These are phyloP conservation scores for Eubucco bourcierii DNA, from an alignment of 2,113 vertebrate species.

Conservation along the genomic window DNA sequence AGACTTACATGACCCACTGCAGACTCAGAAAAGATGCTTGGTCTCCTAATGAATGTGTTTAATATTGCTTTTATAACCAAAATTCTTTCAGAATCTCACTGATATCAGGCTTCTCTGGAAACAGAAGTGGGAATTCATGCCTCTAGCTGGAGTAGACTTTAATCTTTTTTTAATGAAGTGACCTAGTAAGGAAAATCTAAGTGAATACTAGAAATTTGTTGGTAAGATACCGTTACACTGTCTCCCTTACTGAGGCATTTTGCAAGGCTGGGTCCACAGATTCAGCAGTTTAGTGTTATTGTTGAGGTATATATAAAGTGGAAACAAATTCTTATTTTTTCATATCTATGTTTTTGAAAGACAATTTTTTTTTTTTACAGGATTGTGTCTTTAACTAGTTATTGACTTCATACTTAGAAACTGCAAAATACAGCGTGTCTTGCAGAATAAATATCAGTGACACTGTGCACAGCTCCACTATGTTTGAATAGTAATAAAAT, in stretches of 20 bases:
- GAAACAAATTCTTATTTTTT: background rate
- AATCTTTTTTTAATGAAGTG: slow-evolving; percentile 61
- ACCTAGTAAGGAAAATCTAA: slow-evolving; percentile 49
- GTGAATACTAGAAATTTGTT: background rate
- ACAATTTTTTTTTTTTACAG: background rate
- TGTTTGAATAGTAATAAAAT: background rate
- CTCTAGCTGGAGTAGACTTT: slow-evolving; percentile 30
- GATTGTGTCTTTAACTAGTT: background rate
- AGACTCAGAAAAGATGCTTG: background rate
- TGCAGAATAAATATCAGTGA: background rate
- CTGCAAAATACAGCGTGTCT: background rate
- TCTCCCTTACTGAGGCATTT: background rate
- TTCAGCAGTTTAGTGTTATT: background rate
- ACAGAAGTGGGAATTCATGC: slow-evolving; percentile 28
- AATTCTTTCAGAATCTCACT: background rate
- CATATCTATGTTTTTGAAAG: background rate
- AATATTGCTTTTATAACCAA: background rate
- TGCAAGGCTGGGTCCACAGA: background rate
- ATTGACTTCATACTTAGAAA: background rate
- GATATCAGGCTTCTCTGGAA: background rate
- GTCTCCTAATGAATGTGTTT: background rate
- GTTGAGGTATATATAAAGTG: background rate
- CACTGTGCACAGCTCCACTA: background rate
- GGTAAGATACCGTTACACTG: background rate
- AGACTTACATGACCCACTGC: background rate